phyloP scores from a whole-genome alignment of 2,797 vertebrate genomes.

The Mico argentatus region DNA sequence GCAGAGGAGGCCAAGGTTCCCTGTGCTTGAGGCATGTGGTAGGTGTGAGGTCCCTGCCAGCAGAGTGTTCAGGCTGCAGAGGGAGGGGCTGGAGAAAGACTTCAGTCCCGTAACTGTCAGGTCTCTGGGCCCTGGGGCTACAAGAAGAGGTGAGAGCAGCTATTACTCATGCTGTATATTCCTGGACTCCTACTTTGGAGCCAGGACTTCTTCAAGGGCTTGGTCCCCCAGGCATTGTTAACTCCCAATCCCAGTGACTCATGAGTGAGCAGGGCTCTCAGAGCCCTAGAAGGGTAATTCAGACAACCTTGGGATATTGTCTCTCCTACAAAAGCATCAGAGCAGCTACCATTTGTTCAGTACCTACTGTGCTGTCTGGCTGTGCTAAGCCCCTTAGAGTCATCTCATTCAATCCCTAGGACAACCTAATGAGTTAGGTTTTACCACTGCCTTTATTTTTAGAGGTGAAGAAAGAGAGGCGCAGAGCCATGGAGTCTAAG shows the following conservation, averaged over 20 bases:
- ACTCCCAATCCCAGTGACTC: neutral
- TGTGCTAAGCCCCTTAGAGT: neutral
- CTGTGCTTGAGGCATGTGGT: conserved; percentile 84
- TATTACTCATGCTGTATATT: neutral
- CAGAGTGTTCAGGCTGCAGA: conserved; percentile 76
- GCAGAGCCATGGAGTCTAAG: neutral
- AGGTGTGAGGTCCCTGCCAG: conserved; percentile 51
- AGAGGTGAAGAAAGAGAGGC: conserved; percentile 28
- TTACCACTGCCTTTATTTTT: neutral
- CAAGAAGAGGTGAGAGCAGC: conserved; percentile 43
- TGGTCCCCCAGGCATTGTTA: neutral
- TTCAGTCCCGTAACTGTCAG: conserved; percentile 55
- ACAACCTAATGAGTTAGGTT: neutral
- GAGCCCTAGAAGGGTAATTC: neutral
- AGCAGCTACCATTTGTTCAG: neutral
- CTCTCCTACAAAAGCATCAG: neutral
- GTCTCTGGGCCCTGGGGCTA: conserved; percentile 55
- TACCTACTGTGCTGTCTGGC: neutral
- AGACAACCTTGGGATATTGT: neutral
- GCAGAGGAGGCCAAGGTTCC: conserved; percentile 66
- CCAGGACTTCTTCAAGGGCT: neutral
- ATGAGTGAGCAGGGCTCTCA: neutral
- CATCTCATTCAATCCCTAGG: neutral
- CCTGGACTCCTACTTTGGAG: neutral
- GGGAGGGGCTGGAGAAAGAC: conserved; percentile 85